phyloP scores from a whole-genome alignment of 2,797 vertebrate species.

The Apogon hyalosoma region DNA sequence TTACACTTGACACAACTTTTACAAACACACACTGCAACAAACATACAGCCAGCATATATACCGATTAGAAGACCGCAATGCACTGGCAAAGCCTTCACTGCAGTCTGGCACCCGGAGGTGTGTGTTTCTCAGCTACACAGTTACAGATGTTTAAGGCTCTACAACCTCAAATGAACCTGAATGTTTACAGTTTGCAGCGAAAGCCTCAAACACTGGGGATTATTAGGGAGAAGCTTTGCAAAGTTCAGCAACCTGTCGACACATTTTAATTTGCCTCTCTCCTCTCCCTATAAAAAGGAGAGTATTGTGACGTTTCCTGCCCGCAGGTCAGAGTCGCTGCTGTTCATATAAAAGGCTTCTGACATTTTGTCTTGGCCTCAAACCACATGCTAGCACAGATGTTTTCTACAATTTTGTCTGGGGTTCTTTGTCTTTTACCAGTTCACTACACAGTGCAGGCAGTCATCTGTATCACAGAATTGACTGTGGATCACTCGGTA shows the following conservation, averaged over 20 bases:
- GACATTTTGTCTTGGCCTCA: conserved; percentile 53
- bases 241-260: conserved; percentile 34
- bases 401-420: conserved; percentile 30
- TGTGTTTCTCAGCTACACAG: conserved; percentile 3
- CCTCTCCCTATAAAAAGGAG: conserved; percentile 25
- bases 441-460: conserved; percentile 34
- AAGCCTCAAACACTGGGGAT: conserved; percentile 21
- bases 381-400: conserved; percentile 36
- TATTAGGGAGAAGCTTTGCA: conserved; percentile 20
- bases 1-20: conserved; percentile 11
- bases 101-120: neutral
- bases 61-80: neutral
- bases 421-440: conserved; percentile 30
- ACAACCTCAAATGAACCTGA: conserved; percentile 21
- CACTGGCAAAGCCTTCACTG: conserved; percentile 4
- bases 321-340: conserved; percentile 52
- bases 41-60: conserved; percentile 6
- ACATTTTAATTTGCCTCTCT: conserved; percentile 36
- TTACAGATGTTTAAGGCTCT: neutral
- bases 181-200: conserved; percentile 27
- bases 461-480: conserved; percentile 37
- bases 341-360: conserved; percentile 51
- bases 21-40: conserved; percentile 17
- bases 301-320: conserved; percentile 28
- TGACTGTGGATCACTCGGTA: conserved; percentile 32